These are phyloP conservation scores for Bombus haemorrhoidalis DNA, from an alignment of 1,140 invertebrate genomes.

Conservation along the genomic window DNA sequence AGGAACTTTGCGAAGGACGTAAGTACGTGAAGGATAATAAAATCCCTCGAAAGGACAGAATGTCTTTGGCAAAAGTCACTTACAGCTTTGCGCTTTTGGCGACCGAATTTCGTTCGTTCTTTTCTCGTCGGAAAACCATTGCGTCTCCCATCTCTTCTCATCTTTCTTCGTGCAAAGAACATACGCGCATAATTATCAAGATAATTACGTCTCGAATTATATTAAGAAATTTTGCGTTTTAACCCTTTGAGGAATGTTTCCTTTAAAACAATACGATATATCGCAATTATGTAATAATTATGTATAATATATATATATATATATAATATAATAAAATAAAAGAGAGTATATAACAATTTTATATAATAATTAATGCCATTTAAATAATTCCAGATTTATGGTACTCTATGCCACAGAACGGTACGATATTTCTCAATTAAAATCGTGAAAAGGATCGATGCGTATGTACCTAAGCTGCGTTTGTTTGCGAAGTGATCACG, in stretches of 20 bases:
- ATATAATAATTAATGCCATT: neutral
- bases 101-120: slow-evolving; percentile 29
- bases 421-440: neutral
- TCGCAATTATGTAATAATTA: neutral
- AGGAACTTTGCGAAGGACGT: slow-evolving; percentile 72
- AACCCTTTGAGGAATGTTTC: slow-evolving; percentile 3
- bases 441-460: neutral
- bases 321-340: neutral
- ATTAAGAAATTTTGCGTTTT: neutral
- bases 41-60: slow-evolving; percentile 62
- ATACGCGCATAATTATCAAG: too few species aligned
- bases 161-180: neutral
- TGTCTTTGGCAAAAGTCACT: slow-evolving; percentile 59
- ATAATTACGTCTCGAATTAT: neutral
- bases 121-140: neutral
- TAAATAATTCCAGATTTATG: neutral
- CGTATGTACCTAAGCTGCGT: neutral
- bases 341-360: neutral
- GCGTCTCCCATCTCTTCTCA: neutral
- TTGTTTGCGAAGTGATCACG: neutral
- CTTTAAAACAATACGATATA: neutral
- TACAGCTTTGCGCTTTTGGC: slow-evolving; percentile 52
- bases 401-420: neutral
- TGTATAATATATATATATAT: neutral
- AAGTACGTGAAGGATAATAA: slow-evolving; percentile 49